Evolutionary conservation across 1,140 invertebrate species (phyloP).

Genomic region (Antheraea mylitta): DNA sequence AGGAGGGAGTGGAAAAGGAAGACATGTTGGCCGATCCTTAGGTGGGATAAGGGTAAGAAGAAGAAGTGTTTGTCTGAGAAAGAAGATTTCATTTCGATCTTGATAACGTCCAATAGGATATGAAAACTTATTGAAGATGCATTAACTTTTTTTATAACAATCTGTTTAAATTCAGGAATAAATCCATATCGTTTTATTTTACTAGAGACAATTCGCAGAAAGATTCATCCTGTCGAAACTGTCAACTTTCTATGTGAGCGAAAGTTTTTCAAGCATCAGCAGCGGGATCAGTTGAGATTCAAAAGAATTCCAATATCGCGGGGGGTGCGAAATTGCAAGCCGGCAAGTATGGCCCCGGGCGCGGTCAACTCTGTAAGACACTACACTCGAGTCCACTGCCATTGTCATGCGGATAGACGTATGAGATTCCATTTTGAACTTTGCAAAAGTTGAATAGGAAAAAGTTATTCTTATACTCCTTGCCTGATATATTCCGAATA

Average conservation of each 20-base stretch:
- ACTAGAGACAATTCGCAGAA: background rate
- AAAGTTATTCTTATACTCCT: background rate
- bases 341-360: conserved; percentile 25
- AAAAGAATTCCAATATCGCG: conserved; percentile 70
- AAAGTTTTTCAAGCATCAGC: conserved; percentile 41
- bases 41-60: too few relatives aligned
- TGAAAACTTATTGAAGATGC: too few relatives aligned
- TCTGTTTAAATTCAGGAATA: background rate
- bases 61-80: too few relatives aligned
- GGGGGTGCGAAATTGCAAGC: conserved; percentile 25
- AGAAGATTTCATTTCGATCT: too few relatives aligned
- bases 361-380: conserved; percentile 7
- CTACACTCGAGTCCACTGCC: background rate
- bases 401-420: background rate
- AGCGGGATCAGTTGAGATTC: conserved; percentile 54
- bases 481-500: background rate
- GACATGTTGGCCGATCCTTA: too few relatives aligned
- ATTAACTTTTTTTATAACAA: background rate
- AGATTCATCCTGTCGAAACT: background rate
- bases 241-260: conserved; percentile 49
- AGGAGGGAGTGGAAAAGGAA: too few relatives aligned
- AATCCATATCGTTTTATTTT: background rate
- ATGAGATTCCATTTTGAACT: conserved; percentile 1
- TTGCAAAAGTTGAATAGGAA: background rate
- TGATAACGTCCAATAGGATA: too few relatives aligned